Percentiles rank a stretch among this genome's conserved stretches.
Evolutionary conservation across 1,140 invertebrate species (phyloP).

Genomic region (Gonioctena quinquepunctata): DNA sequence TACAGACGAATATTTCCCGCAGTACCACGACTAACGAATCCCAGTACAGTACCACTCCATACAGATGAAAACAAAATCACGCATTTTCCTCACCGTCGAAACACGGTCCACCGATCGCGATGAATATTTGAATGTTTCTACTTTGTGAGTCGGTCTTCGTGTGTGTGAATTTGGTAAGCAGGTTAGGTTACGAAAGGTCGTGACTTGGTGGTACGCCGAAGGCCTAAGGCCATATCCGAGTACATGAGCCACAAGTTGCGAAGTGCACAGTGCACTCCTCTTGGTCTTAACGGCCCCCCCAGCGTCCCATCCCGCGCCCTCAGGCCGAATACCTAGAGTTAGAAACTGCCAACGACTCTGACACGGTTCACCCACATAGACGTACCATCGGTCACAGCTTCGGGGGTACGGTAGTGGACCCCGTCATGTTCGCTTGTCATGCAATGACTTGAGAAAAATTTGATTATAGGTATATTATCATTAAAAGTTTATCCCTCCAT

Average conservation of each 20-base stretch:
- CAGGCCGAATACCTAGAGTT: conserved; percentile 9
- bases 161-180: conserved; percentile 53
- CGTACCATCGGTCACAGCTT: neutral
- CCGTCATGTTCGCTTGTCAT: too few species aligned
- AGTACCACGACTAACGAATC: too few species aligned
- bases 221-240: conserved; percentile 36
- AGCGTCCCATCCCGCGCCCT: neutral
- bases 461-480: too few species aligned
- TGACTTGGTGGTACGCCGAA: conserved; percentile 50
- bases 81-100: neutral
- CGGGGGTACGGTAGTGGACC: too few species aligned
- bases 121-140: conserved; percentile 12
- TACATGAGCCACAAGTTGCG: conserved; percentile 11
- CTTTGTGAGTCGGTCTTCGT: conserved; percentile 28
- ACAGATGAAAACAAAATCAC: neutral
- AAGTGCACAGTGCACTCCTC: conserved; percentile 17
- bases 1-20: too few species aligned
- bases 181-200: conserved; percentile 55
- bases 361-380: neutral
- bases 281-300: neutral
- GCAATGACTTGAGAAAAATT: too few species aligned
- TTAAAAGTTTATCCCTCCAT: too few species aligned
- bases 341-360: conserved; percentile 2
- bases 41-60: too few species aligned
- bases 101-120: neutral